Evolutionary conservation across 2,888 invertebrate genomes (phyloP), one percentile per base, ranked within the genome.

Genomic region (Boloria euphrosyne): DNA sequence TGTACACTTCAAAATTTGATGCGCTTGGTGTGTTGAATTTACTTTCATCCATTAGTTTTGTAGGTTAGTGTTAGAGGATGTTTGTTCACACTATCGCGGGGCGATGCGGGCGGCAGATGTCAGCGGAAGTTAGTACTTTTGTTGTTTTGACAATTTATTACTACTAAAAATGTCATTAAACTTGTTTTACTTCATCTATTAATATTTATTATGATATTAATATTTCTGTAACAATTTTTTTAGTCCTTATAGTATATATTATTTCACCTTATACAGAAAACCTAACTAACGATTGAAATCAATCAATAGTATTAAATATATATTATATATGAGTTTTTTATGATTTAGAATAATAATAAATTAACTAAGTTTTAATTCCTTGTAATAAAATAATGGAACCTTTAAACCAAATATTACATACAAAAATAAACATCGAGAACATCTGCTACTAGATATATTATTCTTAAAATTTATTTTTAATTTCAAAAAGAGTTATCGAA

Each of bases 51-150:
- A 64, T 64, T 58, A 58, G 58, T 51, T 46, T 46, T 44, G 55
- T 43, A 6, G 27, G 16, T 51, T 38, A 38, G 44, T 16, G 22
- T 44, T 44, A 27, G 51, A 44, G 57, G 51, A 55, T 57, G 66
- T 53, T 55, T 60, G 50, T 62, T 47, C 51, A 38, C 63, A 57
- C 65, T 49, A 47, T 63, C 66, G 58, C 46, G 58, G 53, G 50
- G 62, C 50, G 70, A 84, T 85, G 85, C 84, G 85, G 84, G 85
- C 70, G 80, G 75, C 85, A 84, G 85, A 83, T 84, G 85, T 73
- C 27, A 64, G 62, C 43, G 31, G 22, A n/a, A 38, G 38, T 6
- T 52, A 27, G 46, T 47, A 31, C n/a, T 57, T 54, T 65, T 16
- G 46, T 57, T 46, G 50, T n/a, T 61, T 55, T 46, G 51, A 66